These are phyloP conservation scores for Hypanus sabinus DNA, from an alignment of 2,113 vertebrate species.

Conservation along the genomic window DNA sequence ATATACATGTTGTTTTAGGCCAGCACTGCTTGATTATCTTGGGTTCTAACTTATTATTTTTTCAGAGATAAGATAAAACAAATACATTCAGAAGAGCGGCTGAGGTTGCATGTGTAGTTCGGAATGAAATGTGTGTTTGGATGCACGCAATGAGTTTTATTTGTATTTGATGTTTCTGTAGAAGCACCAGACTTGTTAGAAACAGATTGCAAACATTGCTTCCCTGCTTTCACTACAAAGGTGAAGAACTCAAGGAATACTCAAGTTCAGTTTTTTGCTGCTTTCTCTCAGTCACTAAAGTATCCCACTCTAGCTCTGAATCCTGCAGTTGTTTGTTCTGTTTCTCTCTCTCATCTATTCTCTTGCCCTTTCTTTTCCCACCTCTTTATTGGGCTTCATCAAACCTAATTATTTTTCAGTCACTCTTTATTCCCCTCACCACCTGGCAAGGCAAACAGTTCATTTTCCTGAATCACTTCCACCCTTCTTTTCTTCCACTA, in stretches of 20 bases:
- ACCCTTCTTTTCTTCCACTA: neutral
- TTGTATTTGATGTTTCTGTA: neutral
- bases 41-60: slow-evolving; percentile 19
- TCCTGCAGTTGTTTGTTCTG: neutral
- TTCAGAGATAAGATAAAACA: slow-evolving; percentile 3
- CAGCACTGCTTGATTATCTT: neutral
- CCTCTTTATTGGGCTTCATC: too few species aligned
- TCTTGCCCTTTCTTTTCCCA: neutral
- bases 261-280: neutral
- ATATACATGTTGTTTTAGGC: neutral
- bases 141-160: neutral
- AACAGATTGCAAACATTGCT: neutral
- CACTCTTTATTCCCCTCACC: neutral
- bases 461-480: neutral
- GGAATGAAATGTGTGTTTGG: neutral
- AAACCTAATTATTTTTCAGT: neutral
- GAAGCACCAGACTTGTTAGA: neutral
- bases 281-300: neutral
- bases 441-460: neutral
- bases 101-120: neutral
- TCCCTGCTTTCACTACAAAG: neutral
- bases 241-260: neutral
- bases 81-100: neutral
- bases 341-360: neutral
- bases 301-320: neutral